A percentile compares a stretch with the other conserved stretches of the same genome.
Evolutionary conservation across 2,888 invertebrate species (phyloP).

Genomic region (Parnassius orleans): DNA sequence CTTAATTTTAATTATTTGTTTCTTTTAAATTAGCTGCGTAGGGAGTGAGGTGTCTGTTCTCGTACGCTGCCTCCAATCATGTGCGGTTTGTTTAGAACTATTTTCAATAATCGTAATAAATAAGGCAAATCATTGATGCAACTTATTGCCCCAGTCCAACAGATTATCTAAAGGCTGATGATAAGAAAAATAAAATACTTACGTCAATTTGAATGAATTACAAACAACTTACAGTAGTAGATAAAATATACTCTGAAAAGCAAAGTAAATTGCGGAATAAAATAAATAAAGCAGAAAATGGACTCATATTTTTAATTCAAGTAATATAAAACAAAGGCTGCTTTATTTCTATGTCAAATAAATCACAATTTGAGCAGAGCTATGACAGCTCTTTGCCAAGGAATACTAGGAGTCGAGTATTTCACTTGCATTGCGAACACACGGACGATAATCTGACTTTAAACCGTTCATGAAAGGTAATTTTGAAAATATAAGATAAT

Average conservation of each 20-base stretch:
- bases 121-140: too few relatives aligned
- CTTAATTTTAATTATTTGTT: too few relatives aligned
- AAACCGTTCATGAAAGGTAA: background rate
- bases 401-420: slow-evolving; percentile 44
- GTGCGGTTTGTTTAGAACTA: too few relatives aligned
- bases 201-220: background rate
- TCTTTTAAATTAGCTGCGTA: too few relatives aligned
- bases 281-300: slow-evolving; percentile 5
- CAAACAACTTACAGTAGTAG: background rate
- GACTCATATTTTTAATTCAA: slow-evolving; percentile 21
- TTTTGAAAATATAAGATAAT: too few relatives aligned
- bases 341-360: slow-evolving; percentile 73
- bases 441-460: slow-evolving; percentile 28
- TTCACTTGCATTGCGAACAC: slow-evolving; percentile 35
- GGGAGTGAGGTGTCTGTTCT: too few relatives aligned
- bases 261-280: background rate
- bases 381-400: slow-evolving; percentile 62
- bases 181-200: too few relatives aligned
- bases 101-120: too few relatives aligned
- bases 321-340: slow-evolving; percentile 50
- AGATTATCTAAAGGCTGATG: too few relatives aligned
- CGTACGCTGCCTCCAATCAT: too few relatives aligned
- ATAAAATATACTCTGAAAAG: background rate
- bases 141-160: too few relatives aligned
- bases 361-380: slow-evolving; percentile 74